Base-by-base conservation (phyloP, 1,140 invertebrate species). In the Acyrthosiphon pisum region DNA sequence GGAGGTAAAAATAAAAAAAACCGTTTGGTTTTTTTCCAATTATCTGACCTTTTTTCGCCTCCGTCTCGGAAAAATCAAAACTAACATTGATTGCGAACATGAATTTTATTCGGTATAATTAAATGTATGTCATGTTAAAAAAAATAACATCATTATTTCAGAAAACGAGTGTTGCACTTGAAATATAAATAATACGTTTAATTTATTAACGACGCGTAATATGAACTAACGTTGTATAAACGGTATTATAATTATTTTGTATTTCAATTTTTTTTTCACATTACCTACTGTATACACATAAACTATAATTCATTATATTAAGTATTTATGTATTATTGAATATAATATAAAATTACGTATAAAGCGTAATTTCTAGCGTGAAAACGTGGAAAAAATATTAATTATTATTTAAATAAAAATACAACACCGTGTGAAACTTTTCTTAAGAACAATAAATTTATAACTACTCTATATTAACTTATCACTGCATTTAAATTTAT, bases 101-200 rank as follows among this genome's bases (percentile, higher is more conserved):
- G 9, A 56, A 76, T 37, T 53, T 56, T 6, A 35, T 68, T 60
- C 2, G 30, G 37, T 68, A 68, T 37, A 60, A 41, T 90, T 60
- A 90, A 60, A 90, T 41, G 22, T 60, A 90, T 60, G 37, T 90
- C 22, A 56, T 30, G 46, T 35, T 41, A 26, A 8, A 89, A 56
- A 37, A 89, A 88, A 44, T 88, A 44, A 22, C 46, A 48, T 88
- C 46, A 14, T 88, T 88, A 48, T 48, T 50, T 48, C 46, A n/a
- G 44, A 22, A 88, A n/a, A 35, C 7, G 30, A 88, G 86, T 48
- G 86, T 50, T 46, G 2, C 14, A n/a, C 46, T 30, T 20, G n/a
- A 35, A 88, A 88, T n/a, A 30, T n/a, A 30, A 48, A 88, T 88
- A 48, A 87, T 87, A 46, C 84, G 35, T 87, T 87, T 30, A 88